These are phyloP conservation scores for Drosophila basisetae DNA, from an alignment of 2,888 invertebrate species.

Conservation along the genomic window DNA sequence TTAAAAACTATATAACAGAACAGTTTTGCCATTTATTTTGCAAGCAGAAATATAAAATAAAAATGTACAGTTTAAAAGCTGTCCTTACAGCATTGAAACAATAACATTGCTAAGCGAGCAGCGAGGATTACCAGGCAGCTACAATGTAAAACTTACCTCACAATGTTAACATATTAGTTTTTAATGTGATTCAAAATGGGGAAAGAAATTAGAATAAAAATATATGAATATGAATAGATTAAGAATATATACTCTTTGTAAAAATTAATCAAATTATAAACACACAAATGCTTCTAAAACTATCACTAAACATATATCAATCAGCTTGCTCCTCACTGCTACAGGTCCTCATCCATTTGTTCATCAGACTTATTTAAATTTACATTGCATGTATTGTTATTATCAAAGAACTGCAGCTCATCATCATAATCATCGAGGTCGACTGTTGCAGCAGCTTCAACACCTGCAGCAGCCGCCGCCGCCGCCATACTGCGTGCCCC, in stretches of 20 bases:
- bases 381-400: slow-evolving; percentile 85
- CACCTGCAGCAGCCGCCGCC: background rate
- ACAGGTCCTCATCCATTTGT: slow-evolving; percentile 83
- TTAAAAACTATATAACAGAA: background rate
- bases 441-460: background rate
- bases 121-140: slow-evolving; percentile 3
- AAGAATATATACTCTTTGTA: slow-evolving; percentile 36
- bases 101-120: background rate
- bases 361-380: slow-evolving; percentile 85
- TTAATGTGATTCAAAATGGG: slow-evolving; percentile 29
- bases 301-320: slow-evolving; percentile 29
- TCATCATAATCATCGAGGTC: slow-evolving; percentile 78
- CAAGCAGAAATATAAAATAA: background rate
- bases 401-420: slow-evolving; percentile 78
- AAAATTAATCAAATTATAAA: slow-evolving; percentile 32
- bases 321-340: slow-evolving; percentile 40
- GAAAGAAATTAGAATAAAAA: slow-evolving; percentile 20
- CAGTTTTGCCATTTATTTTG: background rate
- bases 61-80: background rate
- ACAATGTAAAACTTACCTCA: background rate
- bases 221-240: slow-evolving; percentile 17
- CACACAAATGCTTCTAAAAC: slow-evolving; percentile 34
- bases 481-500: background rate
- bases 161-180: slow-evolving; percentile 21
- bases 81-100: background rate